Percentiles rank a stretch among this genome's conserved stretches.
Conservation (phyloP, 2,113 vertebrate genomes). For the Phyllostomus discolor region DNA sequence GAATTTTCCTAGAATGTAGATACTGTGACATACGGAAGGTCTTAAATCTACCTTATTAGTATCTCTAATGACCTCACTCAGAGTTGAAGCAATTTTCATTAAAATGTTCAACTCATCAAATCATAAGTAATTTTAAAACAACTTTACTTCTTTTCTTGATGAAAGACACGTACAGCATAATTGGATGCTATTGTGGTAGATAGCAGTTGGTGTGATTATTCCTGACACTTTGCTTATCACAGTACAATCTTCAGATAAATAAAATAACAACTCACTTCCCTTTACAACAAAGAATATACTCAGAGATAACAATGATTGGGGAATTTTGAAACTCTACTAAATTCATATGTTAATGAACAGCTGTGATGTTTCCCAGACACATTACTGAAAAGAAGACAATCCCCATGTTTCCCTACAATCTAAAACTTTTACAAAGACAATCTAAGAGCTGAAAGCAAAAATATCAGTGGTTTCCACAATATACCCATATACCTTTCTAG, state of each 20-base stretch:
- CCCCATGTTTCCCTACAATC: conserved; percentile 77
- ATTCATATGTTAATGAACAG: conserved; percentile 87
- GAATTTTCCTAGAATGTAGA: not conserved
- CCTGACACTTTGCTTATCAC: conserved; percentile 73
- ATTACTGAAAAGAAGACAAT: conserved; percentile 76
- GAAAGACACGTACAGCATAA: conserved; percentile 42
- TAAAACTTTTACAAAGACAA: conserved; percentile 72
- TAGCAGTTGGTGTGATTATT: conserved; percentile 73
- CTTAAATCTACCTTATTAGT: conserved; percentile 31
- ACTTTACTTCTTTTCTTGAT: conserved; percentile 36
- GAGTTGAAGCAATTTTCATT: conserved; percentile 41
- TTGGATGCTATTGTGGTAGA: conserved; percentile 49
- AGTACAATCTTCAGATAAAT: conserved; percentile 77
- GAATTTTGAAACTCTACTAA: conserved; percentile 80
- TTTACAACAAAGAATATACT: conserved; percentile 76
- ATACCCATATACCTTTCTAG: not conserved
- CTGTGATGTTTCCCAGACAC: conserved; percentile 79
- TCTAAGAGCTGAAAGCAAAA: conserved; percentile 60
- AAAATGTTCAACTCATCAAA: not conserved
- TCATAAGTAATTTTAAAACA: conserved; percentile 53
- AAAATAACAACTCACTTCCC: conserved; percentile 78
- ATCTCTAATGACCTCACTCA: not conserved
- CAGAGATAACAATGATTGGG: conserved; percentile 76
- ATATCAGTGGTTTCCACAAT: not conserved
- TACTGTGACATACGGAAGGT: not conserved